Evolutionary conservation across 2,888 invertebrate genomes (phyloP).

Genomic region (Choreutis nemorana): DNA sequence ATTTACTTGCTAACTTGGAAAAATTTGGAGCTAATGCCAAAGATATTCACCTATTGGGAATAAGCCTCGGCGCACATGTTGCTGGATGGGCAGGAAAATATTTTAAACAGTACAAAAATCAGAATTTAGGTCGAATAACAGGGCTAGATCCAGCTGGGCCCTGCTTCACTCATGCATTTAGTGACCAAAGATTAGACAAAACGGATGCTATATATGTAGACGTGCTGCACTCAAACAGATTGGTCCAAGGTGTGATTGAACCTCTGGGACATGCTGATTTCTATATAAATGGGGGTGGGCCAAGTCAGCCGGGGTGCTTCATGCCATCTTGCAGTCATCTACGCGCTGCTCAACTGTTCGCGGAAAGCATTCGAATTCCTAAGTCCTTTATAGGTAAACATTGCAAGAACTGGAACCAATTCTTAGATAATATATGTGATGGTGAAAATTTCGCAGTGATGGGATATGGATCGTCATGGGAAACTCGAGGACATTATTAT

Average conservation of each 20-base stretch:
- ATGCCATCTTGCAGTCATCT: slow-evolving; percentile 57
- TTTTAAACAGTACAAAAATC: slow-evolving; percentile 41
- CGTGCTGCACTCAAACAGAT: slow-evolving; percentile 50
- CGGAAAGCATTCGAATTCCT: slow-evolving; percentile 44
- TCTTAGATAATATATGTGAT: slow-evolving; percentile 39
- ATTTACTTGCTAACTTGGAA: slow-evolving; percentile 55
- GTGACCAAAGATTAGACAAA: slow-evolving; percentile 47
- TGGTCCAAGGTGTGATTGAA: slow-evolving; percentile 55
- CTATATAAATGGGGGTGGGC: slow-evolving; percentile 76
- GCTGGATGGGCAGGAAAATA: slow-evolving; percentile 61
- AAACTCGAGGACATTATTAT: slow-evolving; percentile 51
- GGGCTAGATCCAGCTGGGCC: slow-evolving; percentile 61
- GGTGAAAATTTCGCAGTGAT: slow-evolving; percentile 36
- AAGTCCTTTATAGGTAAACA: slow-evolving; percentile 43
- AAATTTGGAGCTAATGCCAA: slow-evolving; percentile 46
- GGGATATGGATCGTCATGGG: slow-evolving; percentile 49
- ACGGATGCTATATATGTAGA: slow-evolving; percentile 52
- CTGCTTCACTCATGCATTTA: slow-evolving; percentile 49
- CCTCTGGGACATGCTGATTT: slow-evolving; percentile 77
- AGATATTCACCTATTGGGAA: slow-evolving; percentile 63
- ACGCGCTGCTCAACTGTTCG: slow-evolving; percentile 47
- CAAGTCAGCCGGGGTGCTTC: slow-evolving; percentile 75
- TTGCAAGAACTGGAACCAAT: slow-evolving; percentile 47
- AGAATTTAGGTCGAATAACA: slow-evolving; percentile 46
- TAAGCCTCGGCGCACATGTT: slow-evolving; percentile 67